Evolutionary conservation across 2,888 invertebrate genomes (phyloP).

Genomic region (Hirudinaria manillensis): DNA sequence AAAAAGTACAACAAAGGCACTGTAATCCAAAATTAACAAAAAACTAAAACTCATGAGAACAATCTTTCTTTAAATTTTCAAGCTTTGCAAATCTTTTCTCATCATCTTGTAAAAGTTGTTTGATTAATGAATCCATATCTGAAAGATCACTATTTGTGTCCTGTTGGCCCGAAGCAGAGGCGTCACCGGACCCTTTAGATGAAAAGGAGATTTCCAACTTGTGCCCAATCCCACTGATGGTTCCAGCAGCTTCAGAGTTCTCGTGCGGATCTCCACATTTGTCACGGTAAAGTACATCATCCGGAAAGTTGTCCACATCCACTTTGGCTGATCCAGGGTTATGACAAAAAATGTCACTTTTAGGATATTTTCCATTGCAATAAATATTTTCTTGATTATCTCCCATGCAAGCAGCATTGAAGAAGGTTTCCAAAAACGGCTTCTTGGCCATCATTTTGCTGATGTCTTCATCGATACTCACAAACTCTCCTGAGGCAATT

Average conservation of each 20-base stretch:
- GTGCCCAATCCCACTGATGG: not conserved
- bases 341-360: too few relatives aligned
- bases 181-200: not conserved
- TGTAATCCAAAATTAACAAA: too few relatives aligned
- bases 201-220: not conserved
- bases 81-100: conserved; percentile 8
- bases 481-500: not conserved
- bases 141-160: not conserved
- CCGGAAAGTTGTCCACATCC: too few relatives aligned
- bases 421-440: not conserved
- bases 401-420: not conserved
- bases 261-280: not conserved
- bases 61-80: not conserved
- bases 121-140: not conserved
- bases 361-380: too few relatives aligned
- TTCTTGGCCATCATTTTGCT: conserved; percentile 2
- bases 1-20: too few relatives aligned
- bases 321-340: too few relatives aligned
- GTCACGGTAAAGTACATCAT: not conserved
- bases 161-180: not conserved
- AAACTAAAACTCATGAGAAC: not conserved
- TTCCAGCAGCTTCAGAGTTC: not conserved
- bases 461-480: not conserved
- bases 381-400: not conserved
- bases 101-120: not conserved